A percentile compares a stretch with the other conserved stretches of the same genome.
These are phyloP conservation scores for Zapus hudsonius DNA, from an alignment of 2,113 vertebrate species.

Conservation along the genomic window DNA sequence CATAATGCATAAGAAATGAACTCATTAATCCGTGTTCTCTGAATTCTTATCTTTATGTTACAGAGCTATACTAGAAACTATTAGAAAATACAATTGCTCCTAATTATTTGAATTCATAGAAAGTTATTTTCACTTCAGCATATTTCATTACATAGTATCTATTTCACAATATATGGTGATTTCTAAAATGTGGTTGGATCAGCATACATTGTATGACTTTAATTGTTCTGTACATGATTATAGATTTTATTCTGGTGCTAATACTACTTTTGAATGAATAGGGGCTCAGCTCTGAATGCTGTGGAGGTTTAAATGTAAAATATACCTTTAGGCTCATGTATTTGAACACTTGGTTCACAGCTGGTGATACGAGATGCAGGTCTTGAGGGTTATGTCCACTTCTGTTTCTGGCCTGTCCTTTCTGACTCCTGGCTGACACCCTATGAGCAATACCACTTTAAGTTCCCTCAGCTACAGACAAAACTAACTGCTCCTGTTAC, in stretches of 20 bases:
- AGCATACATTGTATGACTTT: background rate
- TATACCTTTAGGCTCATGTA: no score
- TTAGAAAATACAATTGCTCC: background rate
- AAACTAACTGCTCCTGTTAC: background rate
- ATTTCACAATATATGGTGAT: background rate
- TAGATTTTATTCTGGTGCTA: background rate
- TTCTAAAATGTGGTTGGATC: background rate
- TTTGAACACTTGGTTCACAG: background rate
- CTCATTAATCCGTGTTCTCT: background rate
- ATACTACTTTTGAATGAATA: background rate
- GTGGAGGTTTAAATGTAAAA: background rate
- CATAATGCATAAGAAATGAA: background rate
- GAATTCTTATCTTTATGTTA: background rate
- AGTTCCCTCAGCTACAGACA: no score
- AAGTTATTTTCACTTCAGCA: conserved; percentile 16
- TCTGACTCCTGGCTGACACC: no score
- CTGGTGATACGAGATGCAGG: background rate
- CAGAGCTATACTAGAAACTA: background rate
- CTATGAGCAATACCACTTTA: background rate
- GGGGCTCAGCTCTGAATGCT: background rate
- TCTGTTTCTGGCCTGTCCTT: no score
- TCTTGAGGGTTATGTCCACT: background rate
- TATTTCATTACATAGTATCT: background rate
- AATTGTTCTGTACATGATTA: background rate
- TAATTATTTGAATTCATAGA: conserved; percentile 1